phyloP scores from a whole-genome alignment of 1,140 invertebrate species.

The Drosophila miranda region DNA sequence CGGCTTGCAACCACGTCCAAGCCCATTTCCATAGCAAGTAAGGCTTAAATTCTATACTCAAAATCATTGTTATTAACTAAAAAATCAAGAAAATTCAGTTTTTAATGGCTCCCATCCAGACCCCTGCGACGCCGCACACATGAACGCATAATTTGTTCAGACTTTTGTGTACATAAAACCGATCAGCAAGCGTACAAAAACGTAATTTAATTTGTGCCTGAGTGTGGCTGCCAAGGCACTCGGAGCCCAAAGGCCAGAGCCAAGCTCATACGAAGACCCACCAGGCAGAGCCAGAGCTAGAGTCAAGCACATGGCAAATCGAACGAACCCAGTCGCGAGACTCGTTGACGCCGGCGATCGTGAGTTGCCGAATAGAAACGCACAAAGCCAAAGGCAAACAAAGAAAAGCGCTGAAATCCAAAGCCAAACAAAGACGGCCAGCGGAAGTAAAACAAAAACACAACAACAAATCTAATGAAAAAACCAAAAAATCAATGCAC shows the following conservation, averaged over 20 bases:
- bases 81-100: background rate
- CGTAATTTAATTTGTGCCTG: slow-evolving; percentile 20
- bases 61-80: too few relatives aligned
- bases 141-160: slow-evolving; percentile 24
- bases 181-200: slow-evolving; percentile 34
- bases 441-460: slow-evolving; percentile 34
- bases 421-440: slow-evolving; percentile 22
- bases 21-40: too few relatives aligned
- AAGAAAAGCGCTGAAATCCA: slow-evolving; percentile 36
- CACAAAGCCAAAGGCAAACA: slow-evolving; percentile 35
- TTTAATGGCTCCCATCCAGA: slow-evolving; percentile 13
- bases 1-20: too few relatives aligned
- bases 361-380: slow-evolving; percentile 31
- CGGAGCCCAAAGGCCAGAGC: slow-evolving; percentile 7
- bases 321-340: slow-evolving; percentile 25
- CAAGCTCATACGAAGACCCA: slow-evolving; percentile 1
- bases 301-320: slow-evolving; percentile 5
- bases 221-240: slow-evolving; percentile 26
- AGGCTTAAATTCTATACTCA: too few relatives aligned
- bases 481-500: slow-evolving; percentile 15
- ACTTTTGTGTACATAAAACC: slow-evolving; percentile 32
- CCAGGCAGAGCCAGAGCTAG: background rate
- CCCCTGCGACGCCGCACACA: slow-evolving; percentile 3
- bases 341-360: slow-evolving; percentile 33
- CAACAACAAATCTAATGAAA: slow-evolving; percentile 24